Percentiles rank a stretch among this genome's conserved stretches.
Conservation (phyloP, 2,888 invertebrate genomes). For the Halictus ligatus region DNA sequence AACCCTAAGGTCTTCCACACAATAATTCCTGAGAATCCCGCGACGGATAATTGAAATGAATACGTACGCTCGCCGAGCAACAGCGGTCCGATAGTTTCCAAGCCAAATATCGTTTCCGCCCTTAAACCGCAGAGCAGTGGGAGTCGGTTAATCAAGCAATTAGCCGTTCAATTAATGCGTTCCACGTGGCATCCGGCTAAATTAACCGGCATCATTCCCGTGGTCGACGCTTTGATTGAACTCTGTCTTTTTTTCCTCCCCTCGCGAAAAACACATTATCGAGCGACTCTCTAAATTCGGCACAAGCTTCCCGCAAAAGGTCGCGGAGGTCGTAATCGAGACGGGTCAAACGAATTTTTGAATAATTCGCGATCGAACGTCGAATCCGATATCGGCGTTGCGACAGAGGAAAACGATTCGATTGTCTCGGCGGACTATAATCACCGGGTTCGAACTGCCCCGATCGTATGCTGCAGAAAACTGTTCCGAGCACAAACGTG, state of each 20-base stretch:
- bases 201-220: slow-evolving; percentile 14
- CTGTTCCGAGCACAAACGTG: background rate
- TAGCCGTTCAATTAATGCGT: slow-evolving; percentile 25
- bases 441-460: slow-evolving; percentile 11
- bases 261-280: background rate
- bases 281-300: background rate
- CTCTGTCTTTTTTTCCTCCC: background rate
- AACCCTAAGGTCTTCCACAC: background rate
- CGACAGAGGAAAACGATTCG: background rate
- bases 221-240: background rate
- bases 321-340: background rate
- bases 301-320: background rate
- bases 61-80: background rate
- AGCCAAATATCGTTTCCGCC: background rate
- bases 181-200: background rate
- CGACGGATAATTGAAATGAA: background rate
- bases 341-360: slow-evolving; percentile 2
- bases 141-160: slow-evolving; percentile 28
- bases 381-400: background rate
- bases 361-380: slow-evolving; percentile 17
- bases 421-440: slow-evolving; percentile 17
- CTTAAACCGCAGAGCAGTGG: slow-evolving; percentile 5
- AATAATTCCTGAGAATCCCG: slow-evolving; percentile 1
- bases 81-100: background rate
- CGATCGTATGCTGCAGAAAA: background rate